These are phyloP conservation scores for Polydrusus pterygomalis DNA, from an alignment of 2,888 invertebrate genomes.

Conservation along the genomic window DNA sequence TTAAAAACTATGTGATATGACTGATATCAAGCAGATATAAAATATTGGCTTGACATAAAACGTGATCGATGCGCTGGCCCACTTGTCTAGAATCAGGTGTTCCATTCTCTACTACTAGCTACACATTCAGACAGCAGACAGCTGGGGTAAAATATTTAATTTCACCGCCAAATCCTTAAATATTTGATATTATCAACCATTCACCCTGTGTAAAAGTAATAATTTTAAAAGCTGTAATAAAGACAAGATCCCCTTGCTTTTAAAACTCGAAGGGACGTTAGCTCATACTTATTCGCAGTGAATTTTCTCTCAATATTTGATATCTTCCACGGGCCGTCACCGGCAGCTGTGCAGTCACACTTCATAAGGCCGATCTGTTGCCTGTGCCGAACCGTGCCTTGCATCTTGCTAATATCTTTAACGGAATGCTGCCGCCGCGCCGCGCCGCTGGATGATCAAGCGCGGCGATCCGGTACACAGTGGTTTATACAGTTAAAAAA, in stretches of 20 bases:
- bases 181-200: constrained; percentile 36
- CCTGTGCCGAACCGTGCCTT: constrained; percentile 59
- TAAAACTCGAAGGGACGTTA: constrained; percentile 51
- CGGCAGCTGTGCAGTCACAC: constrained; percentile 71
- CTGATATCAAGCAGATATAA: too few relatives aligned
- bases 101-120: too few relatives aligned
- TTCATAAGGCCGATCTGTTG: constrained; percentile 69
- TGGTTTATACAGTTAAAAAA: constrained; percentile 7
- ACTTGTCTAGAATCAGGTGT: too few relatives aligned
- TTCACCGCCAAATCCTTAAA: neutral
- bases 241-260: constrained; percentile 52
- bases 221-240: constrained; percentile 55
- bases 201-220: constrained; percentile 53
- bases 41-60: too few relatives aligned
- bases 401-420: constrained; percentile 66
- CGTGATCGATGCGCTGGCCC: too few relatives aligned
- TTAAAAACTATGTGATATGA: too few relatives aligned
- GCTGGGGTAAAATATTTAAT: neutral
- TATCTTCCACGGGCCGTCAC: constrained; percentile 68
- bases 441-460: constrained; percentile 63
- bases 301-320: constrained; percentile 70
- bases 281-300: constrained; percentile 57
- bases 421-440: constrained; percentile 47
- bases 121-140: too few relatives aligned
- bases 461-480: constrained; percentile 56